Evolutionary conservation across 2,888 invertebrate species (phyloP).

Genomic region (Listrodromus nycthemerus): DNA sequence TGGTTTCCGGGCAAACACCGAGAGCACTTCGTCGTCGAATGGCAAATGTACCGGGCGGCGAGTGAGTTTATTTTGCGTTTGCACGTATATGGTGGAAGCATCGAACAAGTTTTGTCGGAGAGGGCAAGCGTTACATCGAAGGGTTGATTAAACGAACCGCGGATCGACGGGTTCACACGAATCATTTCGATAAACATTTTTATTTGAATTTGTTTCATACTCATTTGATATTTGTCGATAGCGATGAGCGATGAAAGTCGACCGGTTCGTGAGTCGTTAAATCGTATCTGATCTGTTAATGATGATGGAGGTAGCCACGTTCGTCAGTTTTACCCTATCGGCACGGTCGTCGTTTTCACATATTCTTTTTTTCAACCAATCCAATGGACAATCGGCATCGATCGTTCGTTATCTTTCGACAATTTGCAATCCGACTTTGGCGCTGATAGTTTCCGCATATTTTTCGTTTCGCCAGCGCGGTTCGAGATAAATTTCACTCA

Average conservation of each 20-base stretch:
- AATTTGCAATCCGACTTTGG: not conserved
- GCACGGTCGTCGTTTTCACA: not conserved
- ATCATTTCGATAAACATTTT: not conserved
- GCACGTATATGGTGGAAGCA: conserved; percentile 24
- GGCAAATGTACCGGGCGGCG: conserved; percentile 2
- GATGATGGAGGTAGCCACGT: too few species aligned
- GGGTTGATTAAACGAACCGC: not conserved
- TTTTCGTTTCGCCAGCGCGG: not conserved
- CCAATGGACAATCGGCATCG: conserved; percentile 2
- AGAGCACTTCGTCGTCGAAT: conserved; percentile 25
- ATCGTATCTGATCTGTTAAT: too few species aligned
- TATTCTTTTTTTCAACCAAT: not conserved
- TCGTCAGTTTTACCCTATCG: not conserved
- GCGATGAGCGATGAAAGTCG: too few species aligned
- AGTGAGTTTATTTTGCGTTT: conserved; percentile 28
- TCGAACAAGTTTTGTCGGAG: not conserved
- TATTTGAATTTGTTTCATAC: not conserved
- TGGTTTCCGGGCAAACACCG: conserved; percentile 40
- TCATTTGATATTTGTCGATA: not conserved
- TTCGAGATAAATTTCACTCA: conserved; percentile 15
- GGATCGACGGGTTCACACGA: not conserved
- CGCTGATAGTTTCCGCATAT: conserved; percentile 8
- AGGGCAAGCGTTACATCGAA: not conserved
- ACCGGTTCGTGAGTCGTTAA: too few species aligned
- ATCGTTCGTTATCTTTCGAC: conserved; percentile 21